A percentile compares a stretch with the other conserved stretches of the same genome.
Conservation (phyloP, 2,797 vertebrate genomes). For the Hippocampus kuda region DNA sequence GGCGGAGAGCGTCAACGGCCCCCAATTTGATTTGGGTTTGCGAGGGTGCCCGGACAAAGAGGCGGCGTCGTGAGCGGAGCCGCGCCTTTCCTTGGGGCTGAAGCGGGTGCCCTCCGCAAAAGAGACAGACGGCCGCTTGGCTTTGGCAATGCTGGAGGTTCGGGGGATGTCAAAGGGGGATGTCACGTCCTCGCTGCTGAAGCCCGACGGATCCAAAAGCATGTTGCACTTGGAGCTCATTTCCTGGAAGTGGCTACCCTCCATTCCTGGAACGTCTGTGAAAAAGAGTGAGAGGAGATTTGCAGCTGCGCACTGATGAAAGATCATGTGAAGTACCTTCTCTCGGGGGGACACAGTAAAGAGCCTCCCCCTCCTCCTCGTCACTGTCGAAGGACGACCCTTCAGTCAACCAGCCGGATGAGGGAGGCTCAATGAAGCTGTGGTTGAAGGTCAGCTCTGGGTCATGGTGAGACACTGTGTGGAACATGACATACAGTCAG, state of each 20-base stretch:
- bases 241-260: conserved; percentile 72
- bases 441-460: conserved; percentile 90
- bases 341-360: conserved; percentile 81
- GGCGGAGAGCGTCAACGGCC: conserved; percentile 62
- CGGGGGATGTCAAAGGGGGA: conserved; percentile 85
- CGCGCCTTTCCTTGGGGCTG: conserved; percentile 63
- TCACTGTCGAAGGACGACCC: conserved; percentile 84
- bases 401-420: conserved; percentile 81
- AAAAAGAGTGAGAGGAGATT: conserved; percentile 1
- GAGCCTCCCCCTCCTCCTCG: conserved; percentile 72
- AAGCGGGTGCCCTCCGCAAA: conserved; percentile 97
- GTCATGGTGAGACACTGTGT: conserved; percentile 88
- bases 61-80: conserved; percentile 65
- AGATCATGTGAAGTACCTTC: conserved; percentile 53
- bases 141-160: conserved; percentile 89
- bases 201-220: conserved; percentile 70
- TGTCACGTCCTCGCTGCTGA: conserved; percentile 73
- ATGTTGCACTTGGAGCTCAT: conserved; percentile 68
- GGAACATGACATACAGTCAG: conserved; percentile 1
- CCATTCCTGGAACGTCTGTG: conserved; percentile 66
- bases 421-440: conserved; percentile 93
- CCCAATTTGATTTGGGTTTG: conserved; percentile 74
- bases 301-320: background rate
- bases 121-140: conserved; percentile 89
- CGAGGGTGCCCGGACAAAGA: conserved; percentile 43